Conservation (phyloP, 2,113 vertebrate genomes). For the Podocnemis expansa region DNA sequence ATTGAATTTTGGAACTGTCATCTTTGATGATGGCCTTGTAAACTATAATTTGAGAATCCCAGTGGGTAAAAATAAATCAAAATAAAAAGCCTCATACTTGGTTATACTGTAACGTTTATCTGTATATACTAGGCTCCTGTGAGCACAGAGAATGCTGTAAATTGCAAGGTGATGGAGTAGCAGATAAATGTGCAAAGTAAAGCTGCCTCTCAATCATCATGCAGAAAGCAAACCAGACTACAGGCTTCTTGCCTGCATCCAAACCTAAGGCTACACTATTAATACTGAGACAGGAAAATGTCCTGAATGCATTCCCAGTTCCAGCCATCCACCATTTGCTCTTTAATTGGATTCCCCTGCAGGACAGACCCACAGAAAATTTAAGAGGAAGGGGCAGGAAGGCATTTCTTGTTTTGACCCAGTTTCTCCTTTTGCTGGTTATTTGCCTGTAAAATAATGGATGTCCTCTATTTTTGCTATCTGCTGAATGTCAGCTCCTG, state of each 20-base stretch:
- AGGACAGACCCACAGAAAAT: background rate
- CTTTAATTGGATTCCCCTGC: conserved; percentile 12
- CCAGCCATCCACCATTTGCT: background rate
- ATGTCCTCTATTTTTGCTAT: background rate
- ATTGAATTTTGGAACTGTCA: background rate
- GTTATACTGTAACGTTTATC: conserved; percentile 9
- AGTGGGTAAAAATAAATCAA: conserved; percentile 36
- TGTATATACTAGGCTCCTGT: conserved; percentile 54
- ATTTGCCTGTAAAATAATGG: background rate
- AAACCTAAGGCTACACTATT: background rate
- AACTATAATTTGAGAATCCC: background rate
- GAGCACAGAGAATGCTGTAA: conserved; percentile 5
- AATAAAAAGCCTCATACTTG: background rate
- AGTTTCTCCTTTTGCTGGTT: background rate
- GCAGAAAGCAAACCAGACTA: background rate
- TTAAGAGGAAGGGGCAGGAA: background rate
- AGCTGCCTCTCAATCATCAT: conserved; percentile 17
- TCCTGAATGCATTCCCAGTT: background rate
- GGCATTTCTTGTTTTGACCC: background rate
- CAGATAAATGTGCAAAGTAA: background rate
- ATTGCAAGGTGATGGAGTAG: background rate
- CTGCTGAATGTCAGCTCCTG: background rate
- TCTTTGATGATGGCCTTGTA: background rate
- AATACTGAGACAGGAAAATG: background rate
- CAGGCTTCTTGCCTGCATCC: background rate